Evolutionary conservation across 2,113 vertebrate genomes (phyloP), one percentile per base, ranked within the genome.

Genomic region (Rhinogobius similis): DNA sequence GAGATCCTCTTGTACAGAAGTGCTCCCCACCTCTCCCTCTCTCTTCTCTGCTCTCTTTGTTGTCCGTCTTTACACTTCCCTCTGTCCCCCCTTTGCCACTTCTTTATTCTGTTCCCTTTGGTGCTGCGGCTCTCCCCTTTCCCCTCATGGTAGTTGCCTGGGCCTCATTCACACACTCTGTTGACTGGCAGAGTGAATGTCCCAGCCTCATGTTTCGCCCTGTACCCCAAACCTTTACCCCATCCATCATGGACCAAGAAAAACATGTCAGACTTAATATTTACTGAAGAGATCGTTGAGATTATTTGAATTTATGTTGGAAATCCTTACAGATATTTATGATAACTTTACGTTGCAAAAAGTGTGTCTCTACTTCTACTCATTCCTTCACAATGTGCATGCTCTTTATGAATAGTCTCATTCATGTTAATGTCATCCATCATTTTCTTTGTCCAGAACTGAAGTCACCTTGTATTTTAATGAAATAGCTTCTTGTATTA

Each of bases 241-340:
- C 88, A 92, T 93, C 87, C 90, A 91, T 92, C 90, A 90, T 76
- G 73, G 62, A 3, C 36, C 63, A 88, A 88, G 85, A 81, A 90
- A 89, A 92, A 91, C 85, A 89, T 88, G 89, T 89, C 91, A 90
- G 52, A 55, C 77, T 77, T 80, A 80, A 89, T 88, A 83, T 84
- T 70, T 66, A 46, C 43, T 63, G 56, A 86, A 64, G 68, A 86
- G 82, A 84, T 86, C 77, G 79, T 70, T 71, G 62, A 62, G 50
- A 72, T 78, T 62, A 70, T 68, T 73, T 4, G 1, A 36, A 43
- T 82, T 68, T 71, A 79, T 78, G 75, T 68, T 36, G 53, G 70
- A 68, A 23, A 67, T 62, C 64, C 50, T 21, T 61, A 62, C 63
- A 66, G 66, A 59, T 27, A 3, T 79, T 74, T 82, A 59, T 66